Conservation (phyloP, 2,797 vertebrate species). For the Clamator glandarius region DNA sequence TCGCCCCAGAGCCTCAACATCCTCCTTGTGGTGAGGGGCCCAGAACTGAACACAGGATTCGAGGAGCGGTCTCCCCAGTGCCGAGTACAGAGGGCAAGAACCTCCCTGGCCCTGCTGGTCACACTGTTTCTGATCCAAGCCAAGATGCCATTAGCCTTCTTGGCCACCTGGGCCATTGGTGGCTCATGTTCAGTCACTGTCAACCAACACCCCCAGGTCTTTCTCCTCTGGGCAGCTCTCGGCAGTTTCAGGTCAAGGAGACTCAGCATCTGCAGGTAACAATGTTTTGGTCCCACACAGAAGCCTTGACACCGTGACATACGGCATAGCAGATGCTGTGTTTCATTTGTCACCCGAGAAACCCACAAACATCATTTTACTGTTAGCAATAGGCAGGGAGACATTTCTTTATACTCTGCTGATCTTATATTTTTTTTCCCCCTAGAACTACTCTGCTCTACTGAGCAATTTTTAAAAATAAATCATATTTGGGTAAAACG, state of each 20-base stretch:
- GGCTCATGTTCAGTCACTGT: too few relatives aligned
- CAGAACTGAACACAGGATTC: too few relatives aligned
- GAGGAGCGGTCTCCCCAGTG: too few relatives aligned
- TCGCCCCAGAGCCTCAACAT: too few relatives aligned
- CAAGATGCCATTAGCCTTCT: too few relatives aligned
- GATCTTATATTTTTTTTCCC: not conserved
- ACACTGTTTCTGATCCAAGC: too few relatives aligned
- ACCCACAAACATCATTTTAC: not conserved
- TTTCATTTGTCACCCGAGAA: not conserved
- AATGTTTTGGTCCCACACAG: not conserved
- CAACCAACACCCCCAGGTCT: too few relatives aligned
- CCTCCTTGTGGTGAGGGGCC: too few relatives aligned
- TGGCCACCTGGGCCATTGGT: too few relatives aligned
- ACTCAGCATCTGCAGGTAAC: not conserved
- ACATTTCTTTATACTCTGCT: not conserved
- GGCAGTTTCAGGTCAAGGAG: not conserved
- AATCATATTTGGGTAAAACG: not conserved
- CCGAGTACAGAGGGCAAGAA: too few relatives aligned
- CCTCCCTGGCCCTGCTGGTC: too few relatives aligned
- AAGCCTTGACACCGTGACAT: not conserved
- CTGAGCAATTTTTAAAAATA: not conserved
- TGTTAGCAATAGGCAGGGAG: not conserved
- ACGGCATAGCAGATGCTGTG: accelerated
- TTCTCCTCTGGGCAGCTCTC: too few relatives aligned
- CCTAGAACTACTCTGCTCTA: not conserved